A percentile compares a stretch with the other conserved stretches of the same genome.
Conservation (phyloP, 2,888 invertebrate species). For the Synanthedon andrenaeformis region DNA sequence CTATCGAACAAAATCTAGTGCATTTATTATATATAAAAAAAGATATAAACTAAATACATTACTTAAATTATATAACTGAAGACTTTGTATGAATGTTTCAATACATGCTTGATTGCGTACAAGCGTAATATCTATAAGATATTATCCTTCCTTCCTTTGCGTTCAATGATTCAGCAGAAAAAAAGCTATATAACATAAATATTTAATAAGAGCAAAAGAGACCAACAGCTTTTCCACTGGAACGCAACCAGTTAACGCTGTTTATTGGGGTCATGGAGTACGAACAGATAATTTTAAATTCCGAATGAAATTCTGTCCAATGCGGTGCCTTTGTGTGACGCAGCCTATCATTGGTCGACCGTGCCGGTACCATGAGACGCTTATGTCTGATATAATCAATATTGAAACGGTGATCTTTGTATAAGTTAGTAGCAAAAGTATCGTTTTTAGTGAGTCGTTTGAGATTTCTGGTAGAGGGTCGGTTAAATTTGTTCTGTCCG, state of each 20-base stretch:
- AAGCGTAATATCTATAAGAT: background rate
- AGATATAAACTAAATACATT: background rate
- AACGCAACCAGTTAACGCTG: constrained; percentile 22
- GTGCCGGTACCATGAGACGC: constrained; percentile 34
- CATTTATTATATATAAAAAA: no score
- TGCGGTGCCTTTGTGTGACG: constrained; percentile 47
- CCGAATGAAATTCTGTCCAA: constrained; percentile 63
- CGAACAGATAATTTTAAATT: constrained; percentile 45
- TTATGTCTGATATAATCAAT: constrained; percentile 40
- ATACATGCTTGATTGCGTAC: background rate
- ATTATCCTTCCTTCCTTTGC: background rate
- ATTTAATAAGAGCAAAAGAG: constrained; percentile 35
- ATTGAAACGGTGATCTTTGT: constrained; percentile 17
- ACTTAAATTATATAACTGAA: background rate
- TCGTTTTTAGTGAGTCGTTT: constrained; percentile 22
- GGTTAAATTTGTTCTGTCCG: constrained; percentile 38
- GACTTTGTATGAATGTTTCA: background rate
- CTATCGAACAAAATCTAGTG: no score
- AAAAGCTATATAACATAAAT: constrained; percentile 16
- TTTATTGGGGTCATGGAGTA: constrained; percentile 65
- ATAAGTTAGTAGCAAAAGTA: constrained; percentile 14
- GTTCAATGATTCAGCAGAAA: background rate
- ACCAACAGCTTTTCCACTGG: constrained; percentile 22
- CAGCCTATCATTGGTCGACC: constrained; percentile 49
- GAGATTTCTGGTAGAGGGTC: constrained; percentile 29